Evolutionary conservation across 2,797 vertebrate species (phyloP).

Genomic region (Amniataba percoides): DNA sequence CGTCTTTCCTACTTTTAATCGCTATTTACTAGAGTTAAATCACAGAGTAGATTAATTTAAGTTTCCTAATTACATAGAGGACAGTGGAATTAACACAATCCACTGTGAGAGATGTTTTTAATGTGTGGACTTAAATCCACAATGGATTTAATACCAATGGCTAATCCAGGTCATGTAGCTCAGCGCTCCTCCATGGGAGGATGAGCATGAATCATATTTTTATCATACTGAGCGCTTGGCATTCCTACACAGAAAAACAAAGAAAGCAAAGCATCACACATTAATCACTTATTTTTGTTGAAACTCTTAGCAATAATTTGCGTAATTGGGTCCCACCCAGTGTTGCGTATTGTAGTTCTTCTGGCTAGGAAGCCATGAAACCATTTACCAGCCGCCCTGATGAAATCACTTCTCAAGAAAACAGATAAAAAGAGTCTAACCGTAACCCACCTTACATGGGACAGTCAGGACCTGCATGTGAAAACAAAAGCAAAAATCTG

Average conservation of each 20-base stretch:
- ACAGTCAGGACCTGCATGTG: neutral
- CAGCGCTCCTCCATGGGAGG: neutral
- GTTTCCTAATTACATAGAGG: neutral
- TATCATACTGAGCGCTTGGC: neutral
- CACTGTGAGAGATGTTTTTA: neutral
- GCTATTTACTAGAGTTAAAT: too few relatives aligned
- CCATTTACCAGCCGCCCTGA: neutral
- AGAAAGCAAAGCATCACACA: too few relatives aligned
- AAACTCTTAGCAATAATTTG: too few relatives aligned
- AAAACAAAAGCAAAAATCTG: neutral
- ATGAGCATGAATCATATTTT: neutral
- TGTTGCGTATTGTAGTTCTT: too few relatives aligned
- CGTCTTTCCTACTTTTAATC: too few relatives aligned
- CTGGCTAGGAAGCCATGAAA: too few relatives aligned
- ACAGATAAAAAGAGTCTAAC: neutral
- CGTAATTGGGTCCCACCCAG: too few relatives aligned
- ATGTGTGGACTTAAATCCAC: neutral
- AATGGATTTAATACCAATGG: too few relatives aligned
- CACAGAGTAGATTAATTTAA: neutral
- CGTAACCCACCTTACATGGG: neutral
- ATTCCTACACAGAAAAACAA: neutral
- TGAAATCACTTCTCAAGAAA: slow-evolving; percentile 22
- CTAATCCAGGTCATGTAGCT: neutral
- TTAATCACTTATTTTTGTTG: too few relatives aligned
- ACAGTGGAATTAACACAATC: neutral